Evolutionary conservation across 1,140 invertebrate genomes (phyloP).

Genomic region (Hirudo medicinalis): DNA sequence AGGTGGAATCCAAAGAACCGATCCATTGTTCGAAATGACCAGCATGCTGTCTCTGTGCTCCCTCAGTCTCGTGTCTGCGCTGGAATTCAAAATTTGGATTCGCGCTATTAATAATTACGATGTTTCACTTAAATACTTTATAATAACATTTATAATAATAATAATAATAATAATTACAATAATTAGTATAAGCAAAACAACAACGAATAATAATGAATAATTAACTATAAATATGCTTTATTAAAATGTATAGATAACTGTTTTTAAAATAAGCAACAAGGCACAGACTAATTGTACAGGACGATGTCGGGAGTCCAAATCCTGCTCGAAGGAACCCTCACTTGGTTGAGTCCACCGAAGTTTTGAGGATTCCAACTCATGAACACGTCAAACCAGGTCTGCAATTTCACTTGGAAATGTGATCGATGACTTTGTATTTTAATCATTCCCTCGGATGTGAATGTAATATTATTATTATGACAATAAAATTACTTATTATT

Average conservation of each 20-base stretch:
- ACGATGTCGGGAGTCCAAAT: conserved; percentile 40
- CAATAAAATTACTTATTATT: too few relatives aligned
- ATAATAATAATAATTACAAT: conserved; percentile 8
- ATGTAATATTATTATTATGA: too few relatives aligned
- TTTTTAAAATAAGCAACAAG: not conserved
- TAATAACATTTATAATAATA: not conserved
- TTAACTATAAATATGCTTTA: not conserved
- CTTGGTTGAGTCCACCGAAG: conserved; percentile 34
- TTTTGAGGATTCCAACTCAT: conserved; percentile 33
- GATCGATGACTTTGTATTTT: too few relatives aligned
- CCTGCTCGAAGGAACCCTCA: conserved; percentile 33
- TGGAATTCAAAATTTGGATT: conserved; percentile 22
- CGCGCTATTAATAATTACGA: not conserved
- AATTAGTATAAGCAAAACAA: not conserved
- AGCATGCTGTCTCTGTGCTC: conserved; percentile 24
- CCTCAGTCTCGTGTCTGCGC: conserved; percentile 27
- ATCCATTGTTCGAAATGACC: conserved; percentile 60
- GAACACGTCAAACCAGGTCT: conserved; percentile 38
- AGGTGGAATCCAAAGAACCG: conserved; percentile 85
- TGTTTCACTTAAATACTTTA: not conserved
- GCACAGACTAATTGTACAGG: conserved; percentile 27
- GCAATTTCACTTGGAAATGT: conserved; percentile 17
- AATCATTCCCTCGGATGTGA: too few relatives aligned
- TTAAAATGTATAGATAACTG: not conserved
- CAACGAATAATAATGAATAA: not conserved